Base-by-base conservation (phyloP, 2,113 vertebrate species). In the Urocolius indicus region DNA sequence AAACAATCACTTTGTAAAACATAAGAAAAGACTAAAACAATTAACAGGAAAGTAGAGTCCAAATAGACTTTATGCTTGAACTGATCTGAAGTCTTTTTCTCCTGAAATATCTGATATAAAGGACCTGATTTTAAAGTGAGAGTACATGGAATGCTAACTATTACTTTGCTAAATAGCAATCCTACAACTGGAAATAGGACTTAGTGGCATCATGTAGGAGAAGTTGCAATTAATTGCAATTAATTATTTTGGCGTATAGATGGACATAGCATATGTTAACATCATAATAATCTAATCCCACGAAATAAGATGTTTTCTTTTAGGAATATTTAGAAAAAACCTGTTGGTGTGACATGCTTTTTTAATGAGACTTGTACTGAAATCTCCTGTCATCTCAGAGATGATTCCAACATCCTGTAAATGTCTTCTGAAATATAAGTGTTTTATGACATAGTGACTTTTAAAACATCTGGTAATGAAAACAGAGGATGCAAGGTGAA, bases 1-100 rank as follows among this genome's bases (percentile, higher is more conserved):
- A 97, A 96, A 94, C 95, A 97, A 95, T 94, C 92, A 87, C 89
- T 94, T 95, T 75, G 84, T 96, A 91, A 90, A 96, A 96, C 93
- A 94, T 96, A 73, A 97, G 94, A 97, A 95, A 95, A 96, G 66
- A 26, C 73, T 83, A 66, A 97, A 96, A 95, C 92, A 96, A 96
- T 97, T 96, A 80, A 97, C 95, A 96, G 95, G 96, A 97, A 97
- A 97, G 95, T 89, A 45, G 74, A 91, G 71, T 95, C 92, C 92
- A 97, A 97, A 97, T 94, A 97, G 74, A 92, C 76, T 90, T 93
- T 68, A 84, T 85, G 41, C 93, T 84, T 94, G 82, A 84, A 93
- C 72, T 86, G 93, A 96, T 96, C 92, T 94, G 92, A 96, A 94
- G 89, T 94, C 72, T 80, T 93, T 66, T 92, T 96, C 84, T 86